phyloP scores from a whole-genome alignment of 2,797 vertebrate genomes.

The Oreortyx pictus region DNA sequence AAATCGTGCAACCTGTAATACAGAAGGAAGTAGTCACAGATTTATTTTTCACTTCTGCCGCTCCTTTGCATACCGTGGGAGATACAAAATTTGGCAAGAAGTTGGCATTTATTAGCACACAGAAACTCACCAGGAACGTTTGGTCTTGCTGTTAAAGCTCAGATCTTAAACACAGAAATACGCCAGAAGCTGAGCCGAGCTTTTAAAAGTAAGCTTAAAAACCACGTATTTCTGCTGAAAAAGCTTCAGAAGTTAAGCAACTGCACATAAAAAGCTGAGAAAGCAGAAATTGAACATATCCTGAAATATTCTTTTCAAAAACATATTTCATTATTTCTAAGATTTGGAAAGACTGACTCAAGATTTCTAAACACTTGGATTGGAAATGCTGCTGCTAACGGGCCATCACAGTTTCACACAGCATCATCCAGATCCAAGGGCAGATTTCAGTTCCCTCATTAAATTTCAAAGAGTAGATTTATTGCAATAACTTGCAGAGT shows the following conservation, averaged over 20 bases:
- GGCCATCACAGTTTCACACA: not conserved
- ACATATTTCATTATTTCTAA: not conserved
- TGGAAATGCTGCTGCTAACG: not conserved
- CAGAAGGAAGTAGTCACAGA: slow-evolving; percentile 39
- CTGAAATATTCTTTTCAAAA: not conserved
- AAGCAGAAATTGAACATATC: not conserved
- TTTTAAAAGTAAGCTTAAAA: slow-evolving; percentile 37
- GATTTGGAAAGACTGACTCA: not conserved
- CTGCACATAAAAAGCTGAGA: not conserved
- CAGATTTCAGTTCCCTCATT: not conserved
- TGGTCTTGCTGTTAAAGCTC: slow-evolving; percentile 61
- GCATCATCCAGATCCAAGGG: not conserved
- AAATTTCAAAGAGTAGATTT: not conserved
- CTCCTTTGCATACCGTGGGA: slow-evolving; percentile 39
- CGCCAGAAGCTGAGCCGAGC: slow-evolving; percentile 19
- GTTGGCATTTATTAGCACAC: slow-evolving; percentile 58
- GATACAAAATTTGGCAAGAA: slow-evolving; percentile 44
- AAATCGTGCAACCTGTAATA: not conserved
- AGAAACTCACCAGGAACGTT: slow-evolving; percentile 65
- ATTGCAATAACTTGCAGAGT: not conserved
- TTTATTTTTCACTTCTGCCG: slow-evolving; percentile 58
- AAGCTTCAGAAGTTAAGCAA: not conserved
- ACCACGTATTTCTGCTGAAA: slow-evolving; percentile 10
- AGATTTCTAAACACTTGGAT: not conserved
- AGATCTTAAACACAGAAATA: slow-evolving; percentile 37